Percentiles rank a stretch among this genome's conserved stretches.
These are phyloP conservation scores for Labeo rohita DNA, from an alignment of 2,113 vertebrate species.

Conservation along the genomic window DNA sequence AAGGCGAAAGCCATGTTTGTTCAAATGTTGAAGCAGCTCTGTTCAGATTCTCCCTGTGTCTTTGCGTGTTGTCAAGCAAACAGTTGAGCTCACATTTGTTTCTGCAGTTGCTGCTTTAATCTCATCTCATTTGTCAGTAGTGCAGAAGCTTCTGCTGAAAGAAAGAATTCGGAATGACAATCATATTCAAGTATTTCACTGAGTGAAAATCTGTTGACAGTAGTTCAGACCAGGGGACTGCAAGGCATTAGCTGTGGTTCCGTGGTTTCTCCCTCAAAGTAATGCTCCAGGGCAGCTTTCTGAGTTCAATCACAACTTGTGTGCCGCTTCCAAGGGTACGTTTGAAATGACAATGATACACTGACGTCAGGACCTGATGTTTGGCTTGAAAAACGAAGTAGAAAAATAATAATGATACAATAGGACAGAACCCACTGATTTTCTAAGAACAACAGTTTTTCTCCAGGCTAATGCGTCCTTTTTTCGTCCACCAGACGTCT, in stretches of 20 bases:
- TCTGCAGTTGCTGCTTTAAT: conserved; percentile 25
- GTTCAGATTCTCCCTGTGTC: neutral
- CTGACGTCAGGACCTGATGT: conserved; percentile 67
- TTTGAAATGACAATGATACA: conserved; percentile 70
- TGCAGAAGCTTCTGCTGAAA: conserved; percentile 56
- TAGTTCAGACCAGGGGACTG: conserved; percentile 74
- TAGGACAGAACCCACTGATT: conserved; percentile 59
- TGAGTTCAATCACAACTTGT: conserved; percentile 70
- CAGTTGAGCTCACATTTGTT: neutral
- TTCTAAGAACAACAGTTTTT: conserved; percentile 60
- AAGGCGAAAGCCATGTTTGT: neutral
- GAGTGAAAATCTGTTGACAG: conserved; percentile 75
- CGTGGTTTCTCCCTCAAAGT: conserved; percentile 76
- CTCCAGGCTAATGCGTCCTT: conserved; percentile 55
- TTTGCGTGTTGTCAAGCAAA: neutral
- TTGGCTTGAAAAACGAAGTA: conserved; percentile 58
- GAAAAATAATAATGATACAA: conserved; percentile 67
- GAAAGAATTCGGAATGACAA: conserved; percentile 59
- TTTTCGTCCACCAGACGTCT: conserved; percentile 62
- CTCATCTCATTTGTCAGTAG: conserved; percentile 48
- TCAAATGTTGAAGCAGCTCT: neutral
- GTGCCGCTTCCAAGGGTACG: conserved; percentile 66
- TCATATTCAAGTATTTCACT: conserved; percentile 63
- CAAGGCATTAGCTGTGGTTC: conserved; percentile 78
- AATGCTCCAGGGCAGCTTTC: conserved; percentile 70